These are phyloP conservation scores for Saccostrea cuccullata DNA, from an alignment of 1,140 invertebrate species.

Conservation along the genomic window DNA sequence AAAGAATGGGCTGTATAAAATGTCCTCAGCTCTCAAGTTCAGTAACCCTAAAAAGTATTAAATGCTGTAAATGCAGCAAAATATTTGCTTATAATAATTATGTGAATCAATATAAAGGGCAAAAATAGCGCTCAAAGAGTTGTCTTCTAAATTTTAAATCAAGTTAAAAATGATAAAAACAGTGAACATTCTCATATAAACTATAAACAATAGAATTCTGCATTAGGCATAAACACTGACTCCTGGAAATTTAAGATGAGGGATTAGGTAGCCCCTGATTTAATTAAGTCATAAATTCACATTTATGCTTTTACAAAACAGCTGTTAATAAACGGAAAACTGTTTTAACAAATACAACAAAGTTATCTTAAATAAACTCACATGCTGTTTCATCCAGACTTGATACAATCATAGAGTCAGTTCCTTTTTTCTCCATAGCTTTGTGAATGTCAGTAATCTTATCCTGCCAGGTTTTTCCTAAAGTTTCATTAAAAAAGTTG, in stretches of 20 bases:
- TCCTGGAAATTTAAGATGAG: no score
- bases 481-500: neutral
- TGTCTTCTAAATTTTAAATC: neutral
- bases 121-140: neutral
- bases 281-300: no score
- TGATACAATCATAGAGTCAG: conserved; percentile 86
- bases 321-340: no score
- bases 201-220: no score
- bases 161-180: no score
- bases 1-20: conserved; percentile 96
- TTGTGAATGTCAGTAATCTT: conserved; percentile 68
- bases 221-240: no score
- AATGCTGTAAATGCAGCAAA: neutral
- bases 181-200: no score
- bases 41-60: conserved; percentile 85
- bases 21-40: conserved; percentile 95
- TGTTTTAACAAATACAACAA: no score
- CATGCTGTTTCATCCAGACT: conserved; percentile 95
- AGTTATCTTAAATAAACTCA: conserved; percentile 68
- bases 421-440: conserved; percentile 86
- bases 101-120: no score
- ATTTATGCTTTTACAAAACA: no score
- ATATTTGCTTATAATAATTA: no score
- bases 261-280: no score
- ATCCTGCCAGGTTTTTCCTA: conserved; percentile 70